These are phyloP conservation scores for Cyprichromis sp. DNA, from an alignment of 2,113 vertebrate genomes.

Conservation along the genomic window DNA sequence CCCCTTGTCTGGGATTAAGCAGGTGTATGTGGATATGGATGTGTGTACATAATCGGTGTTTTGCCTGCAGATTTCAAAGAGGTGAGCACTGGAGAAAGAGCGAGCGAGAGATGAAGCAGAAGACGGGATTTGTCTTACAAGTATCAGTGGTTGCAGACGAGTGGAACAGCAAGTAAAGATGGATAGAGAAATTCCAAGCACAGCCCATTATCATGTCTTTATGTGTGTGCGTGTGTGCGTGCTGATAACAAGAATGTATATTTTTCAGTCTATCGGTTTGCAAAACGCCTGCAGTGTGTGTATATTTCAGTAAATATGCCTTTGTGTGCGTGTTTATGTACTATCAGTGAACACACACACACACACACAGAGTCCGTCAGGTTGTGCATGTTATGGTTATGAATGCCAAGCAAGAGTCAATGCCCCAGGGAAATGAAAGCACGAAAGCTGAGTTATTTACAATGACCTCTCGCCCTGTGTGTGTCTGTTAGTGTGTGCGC, in stretches of 20 bases:
- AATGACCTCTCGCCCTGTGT: constrained; percentile 53
- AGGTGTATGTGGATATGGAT: neutral
- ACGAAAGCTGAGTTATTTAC: constrained; percentile 57
- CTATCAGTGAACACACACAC: neutral
- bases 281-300: constrained; percentile 9
- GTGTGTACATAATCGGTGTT: neutral
- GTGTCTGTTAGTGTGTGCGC: neutral
- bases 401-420: constrained; percentile 62
- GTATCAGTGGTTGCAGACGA: constrained; percentile 28
- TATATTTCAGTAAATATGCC: constrained; percentile 19
- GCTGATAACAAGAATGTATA: constrained; percentile 27
- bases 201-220: constrained; percentile 34
- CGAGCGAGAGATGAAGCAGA: neutral
- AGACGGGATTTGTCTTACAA: constrained; percentile 44
- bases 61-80: constrained; percentile 9
- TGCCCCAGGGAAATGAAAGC: constrained; percentile 59
- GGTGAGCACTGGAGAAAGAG: neutral
- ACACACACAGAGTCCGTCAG: neutral
- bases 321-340: neutral
- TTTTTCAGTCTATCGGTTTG: constrained; percentile 27
- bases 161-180: constrained; percentile 35
- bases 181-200: constrained; percentile 33
- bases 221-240: neutral
- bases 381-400: constrained; percentile 53
- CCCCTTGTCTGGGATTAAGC: constrained; percentile 18